phyloP scores from a whole-genome alignment of 53 echinoderm and acorn worm species.

The Arbacia lixula region DNA sequence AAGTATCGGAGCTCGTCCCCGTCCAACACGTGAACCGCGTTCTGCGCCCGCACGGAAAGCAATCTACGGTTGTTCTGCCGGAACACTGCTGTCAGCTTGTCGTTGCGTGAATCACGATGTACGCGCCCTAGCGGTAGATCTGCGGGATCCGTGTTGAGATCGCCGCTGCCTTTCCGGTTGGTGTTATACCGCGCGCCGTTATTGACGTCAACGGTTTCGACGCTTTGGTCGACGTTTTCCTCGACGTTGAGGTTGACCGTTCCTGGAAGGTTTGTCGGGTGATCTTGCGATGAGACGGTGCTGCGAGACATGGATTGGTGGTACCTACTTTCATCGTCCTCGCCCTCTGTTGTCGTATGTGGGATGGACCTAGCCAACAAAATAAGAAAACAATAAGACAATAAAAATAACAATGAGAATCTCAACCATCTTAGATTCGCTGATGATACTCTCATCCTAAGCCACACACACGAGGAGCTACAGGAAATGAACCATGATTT shows the following conservation, averaged over 20 bases:
- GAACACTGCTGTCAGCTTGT: not conserved
- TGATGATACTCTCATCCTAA: no score
- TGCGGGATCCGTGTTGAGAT: not conserved
- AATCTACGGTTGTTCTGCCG: constrained; percentile 54
- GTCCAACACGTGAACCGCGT: constrained; percentile 72
- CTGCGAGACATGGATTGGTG: no score
- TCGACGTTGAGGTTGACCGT: constrained; percentile 1
- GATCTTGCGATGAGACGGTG: no score
- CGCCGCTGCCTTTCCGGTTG: constrained; percentile 13
- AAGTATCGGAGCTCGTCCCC: constrained; percentile 67
- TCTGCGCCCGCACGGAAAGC: constrained; percentile 42
- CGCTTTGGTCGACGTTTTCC: not conserved
- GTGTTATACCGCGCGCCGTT: constrained; percentile 17
- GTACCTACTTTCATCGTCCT: no score
- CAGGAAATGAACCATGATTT: no score
- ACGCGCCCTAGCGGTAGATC: constrained; percentile 16
- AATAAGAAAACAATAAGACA: no score
- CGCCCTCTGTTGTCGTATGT: no score
- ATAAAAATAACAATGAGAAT: no score
- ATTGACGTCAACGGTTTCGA: not conserved
- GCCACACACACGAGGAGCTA: no score
- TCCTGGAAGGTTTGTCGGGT: constrained; percentile 20
- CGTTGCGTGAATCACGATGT: constrained; percentile 3
- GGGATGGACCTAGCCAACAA: no score
- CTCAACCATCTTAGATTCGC: no score